Conservation (phyloP, 2,888 invertebrate species). For the Panorpa germanica region DNA sequence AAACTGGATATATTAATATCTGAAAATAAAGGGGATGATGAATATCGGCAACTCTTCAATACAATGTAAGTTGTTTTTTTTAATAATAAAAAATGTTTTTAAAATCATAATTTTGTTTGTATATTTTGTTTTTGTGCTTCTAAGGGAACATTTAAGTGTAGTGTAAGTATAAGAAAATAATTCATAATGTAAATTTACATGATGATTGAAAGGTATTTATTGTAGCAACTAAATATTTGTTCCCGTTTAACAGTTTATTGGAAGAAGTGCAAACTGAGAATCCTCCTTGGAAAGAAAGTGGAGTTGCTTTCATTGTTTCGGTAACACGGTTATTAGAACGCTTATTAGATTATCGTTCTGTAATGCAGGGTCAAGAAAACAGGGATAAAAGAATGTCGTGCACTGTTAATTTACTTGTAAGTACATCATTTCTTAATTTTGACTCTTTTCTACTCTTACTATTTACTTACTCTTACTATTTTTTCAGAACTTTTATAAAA, state of each 20-base stretch:
- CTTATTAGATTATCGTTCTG: constrained; percentile 82
- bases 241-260: constrained; percentile 40
- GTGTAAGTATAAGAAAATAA: constrained; percentile 51
- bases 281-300: constrained; percentile 81
- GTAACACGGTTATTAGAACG: constrained; percentile 77
- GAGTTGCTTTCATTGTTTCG: constrained; percentile 80
- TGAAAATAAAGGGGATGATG: constrained; percentile 86
- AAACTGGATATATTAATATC: constrained; percentile 83
- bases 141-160: constrained; percentile 80
- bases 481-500: constrained; percentile 82
- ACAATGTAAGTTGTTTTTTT: constrained; percentile 75
- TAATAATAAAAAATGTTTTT: too few species aligned
- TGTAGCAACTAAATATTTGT: constrained; percentile 7
- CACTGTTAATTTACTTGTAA: constrained; percentile 79
- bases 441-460: background rate
- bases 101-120: constrained; percentile 12
- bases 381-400: constrained; percentile 91
- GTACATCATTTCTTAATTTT: constrained; percentile 14
- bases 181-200: constrained; percentile 10
- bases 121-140: constrained; percentile 11
- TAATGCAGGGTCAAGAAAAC: constrained; percentile 90
- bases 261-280: constrained; percentile 70
- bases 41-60: constrained; percentile 82
- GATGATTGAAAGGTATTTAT: constrained; percentile 7
- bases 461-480: constrained; percentile 9